Evolutionary conservation across 2,113 vertebrate species (phyloP).

Genomic region (Columbina picui): DNA sequence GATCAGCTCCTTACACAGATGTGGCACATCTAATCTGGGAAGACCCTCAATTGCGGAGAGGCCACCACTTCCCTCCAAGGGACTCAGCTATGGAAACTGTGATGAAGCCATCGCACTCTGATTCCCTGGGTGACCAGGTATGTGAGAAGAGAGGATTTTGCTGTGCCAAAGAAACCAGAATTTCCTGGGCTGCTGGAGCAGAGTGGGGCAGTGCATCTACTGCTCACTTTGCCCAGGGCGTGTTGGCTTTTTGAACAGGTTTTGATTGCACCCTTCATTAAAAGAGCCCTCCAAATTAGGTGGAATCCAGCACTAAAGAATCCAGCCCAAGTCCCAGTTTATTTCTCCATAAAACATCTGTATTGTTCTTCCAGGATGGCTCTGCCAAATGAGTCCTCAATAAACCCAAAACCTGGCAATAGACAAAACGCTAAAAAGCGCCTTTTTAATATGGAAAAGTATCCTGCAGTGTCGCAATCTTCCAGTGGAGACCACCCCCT

Average conservation of each 20-base stretch:
- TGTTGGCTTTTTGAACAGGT: constrained; percentile 41
- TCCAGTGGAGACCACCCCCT: constrained; percentile 68
- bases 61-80: background rate
- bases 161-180: background rate
- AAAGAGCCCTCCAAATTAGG: constrained; percentile 65
- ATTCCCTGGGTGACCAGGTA: background rate
- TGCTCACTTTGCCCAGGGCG: constrained; percentile 35
- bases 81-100: background rate
- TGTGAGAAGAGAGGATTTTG: background rate
- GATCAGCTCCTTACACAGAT: background rate
- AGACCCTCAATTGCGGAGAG: background rate
- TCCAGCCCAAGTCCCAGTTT: constrained; percentile 61
- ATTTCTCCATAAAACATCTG: constrained; percentile 75
- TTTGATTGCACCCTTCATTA: constrained; percentile 69
- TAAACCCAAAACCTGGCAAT: constrained; percentile 71
- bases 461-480: constrained; percentile 72
- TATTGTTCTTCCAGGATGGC: constrained; percentile 72
- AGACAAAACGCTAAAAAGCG: constrained; percentile 68
- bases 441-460: constrained; percentile 76
- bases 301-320: constrained; percentile 65
- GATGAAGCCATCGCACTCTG: background rate
- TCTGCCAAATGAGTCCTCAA: constrained; percentile 73
- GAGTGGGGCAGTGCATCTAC: constrained; percentile 12
- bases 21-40: background rate
- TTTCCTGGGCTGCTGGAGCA: background rate